Conservation (phyloP, 2,888 invertebrate species). For the Epinotia bilunana region DNA sequence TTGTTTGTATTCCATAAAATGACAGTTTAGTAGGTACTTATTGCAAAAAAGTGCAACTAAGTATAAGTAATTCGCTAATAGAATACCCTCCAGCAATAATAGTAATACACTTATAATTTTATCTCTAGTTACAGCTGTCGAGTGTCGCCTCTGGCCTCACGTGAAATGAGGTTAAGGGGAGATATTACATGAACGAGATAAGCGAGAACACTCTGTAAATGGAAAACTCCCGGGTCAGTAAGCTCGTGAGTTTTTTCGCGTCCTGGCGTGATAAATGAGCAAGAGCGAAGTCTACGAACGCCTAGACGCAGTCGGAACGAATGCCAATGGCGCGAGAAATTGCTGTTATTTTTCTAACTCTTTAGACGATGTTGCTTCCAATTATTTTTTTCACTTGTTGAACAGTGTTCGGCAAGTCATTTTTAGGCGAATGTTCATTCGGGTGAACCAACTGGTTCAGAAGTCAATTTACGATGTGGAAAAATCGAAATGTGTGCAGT, state of each 20-base stretch:
- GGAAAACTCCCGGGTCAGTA: slow-evolving; percentile 79
- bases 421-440: too few relatives aligned
- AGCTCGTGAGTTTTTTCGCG: slow-evolving; percentile 69
- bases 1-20: too few relatives aligned
- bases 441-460: too few relatives aligned
- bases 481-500: too few relatives aligned
- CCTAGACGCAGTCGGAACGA: slow-evolving; percentile 63
- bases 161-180: slow-evolving; percentile 55
- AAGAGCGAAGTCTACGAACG: slow-evolving; percentile 52
- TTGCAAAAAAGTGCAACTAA: background rate
- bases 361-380: slow-evolving; percentile 56
- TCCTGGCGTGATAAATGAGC: slow-evolving; percentile 78
- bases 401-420: background rate
- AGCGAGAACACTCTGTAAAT: slow-evolving; percentile 74
- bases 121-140: slow-evolving; percentile 33
- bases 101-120: slow-evolving; percentile 18
- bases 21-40: background rate
- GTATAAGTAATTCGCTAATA: background rate
- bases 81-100: background rate
- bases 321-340: slow-evolving; percentile 77
- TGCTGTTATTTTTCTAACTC: slow-evolving; percentile 69
- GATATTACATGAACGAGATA: slow-evolving; percentile 72
- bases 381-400: background rate
- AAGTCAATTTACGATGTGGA: too few relatives aligned
- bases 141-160: slow-evolving; percentile 37